A percentile compares a stretch with the other conserved stretches of the same genome.
These are phyloP conservation scores for Misgurnus mizolepis DNA, from an alignment of 2,113 vertebrate genomes.

Conservation along the genomic window DNA sequence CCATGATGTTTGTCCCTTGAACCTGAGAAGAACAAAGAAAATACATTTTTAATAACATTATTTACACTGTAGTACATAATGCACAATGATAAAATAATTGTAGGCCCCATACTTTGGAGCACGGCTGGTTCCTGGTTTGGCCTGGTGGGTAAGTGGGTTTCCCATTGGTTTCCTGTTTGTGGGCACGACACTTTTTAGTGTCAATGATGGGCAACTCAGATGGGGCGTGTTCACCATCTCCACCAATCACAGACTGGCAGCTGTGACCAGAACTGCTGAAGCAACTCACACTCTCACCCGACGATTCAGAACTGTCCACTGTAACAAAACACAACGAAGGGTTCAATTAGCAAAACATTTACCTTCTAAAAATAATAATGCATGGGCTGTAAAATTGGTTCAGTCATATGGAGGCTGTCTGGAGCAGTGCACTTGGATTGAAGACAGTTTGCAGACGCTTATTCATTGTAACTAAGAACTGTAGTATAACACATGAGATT, in stretches of 20 bases:
- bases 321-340: conserved; percentile 42
- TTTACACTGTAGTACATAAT: neutral
- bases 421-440: no score
- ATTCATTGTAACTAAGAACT: no score
- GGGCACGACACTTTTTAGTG: conserved; percentile 49
- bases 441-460: no score
- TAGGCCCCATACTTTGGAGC: conserved; percentile 21
- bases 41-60: neutral
- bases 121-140: conserved; percentile 29
- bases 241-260: conserved; percentile 65
- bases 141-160: neutral
- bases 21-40: conserved; percentile 52
- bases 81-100: neutral
- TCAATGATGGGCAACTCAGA: conserved; percentile 53
- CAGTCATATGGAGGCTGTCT: no score
- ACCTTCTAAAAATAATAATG: neutral
- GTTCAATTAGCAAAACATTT: neutral
- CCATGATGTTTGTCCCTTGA: conserved; percentile 51
- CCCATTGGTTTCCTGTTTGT: conserved; percentile 21
- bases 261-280: conserved; percentile 74
- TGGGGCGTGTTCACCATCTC: conserved; percentile 66
- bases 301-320: conserved; percentile 78
- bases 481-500: no score
- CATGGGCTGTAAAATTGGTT: neutral
- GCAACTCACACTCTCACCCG: conserved; percentile 74